Evolutionary conservation across 2,888 invertebrate species (phyloP).

Genomic region (Pherbina coryleti): DNA sequence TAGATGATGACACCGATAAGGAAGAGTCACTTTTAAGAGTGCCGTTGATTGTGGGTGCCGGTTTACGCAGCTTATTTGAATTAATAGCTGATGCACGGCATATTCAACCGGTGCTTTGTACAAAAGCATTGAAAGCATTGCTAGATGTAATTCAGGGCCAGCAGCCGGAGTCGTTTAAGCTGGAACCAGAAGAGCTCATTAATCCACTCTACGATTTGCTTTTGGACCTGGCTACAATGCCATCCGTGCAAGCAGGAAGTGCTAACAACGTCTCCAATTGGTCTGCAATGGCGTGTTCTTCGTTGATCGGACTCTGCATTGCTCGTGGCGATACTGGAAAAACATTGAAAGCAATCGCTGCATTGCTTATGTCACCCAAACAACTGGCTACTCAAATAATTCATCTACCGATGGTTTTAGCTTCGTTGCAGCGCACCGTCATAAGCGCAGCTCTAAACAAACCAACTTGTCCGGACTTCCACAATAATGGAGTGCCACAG

Average conservation of each 20-base stretch:
- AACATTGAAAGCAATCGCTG: slow-evolving; percentile 86
- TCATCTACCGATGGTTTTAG: slow-evolving; percentile 86
- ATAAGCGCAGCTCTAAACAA: slow-evolving; percentile 89
- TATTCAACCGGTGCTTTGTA: slow-evolving; percentile 87
- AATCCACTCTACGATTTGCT: slow-evolving; percentile 87
- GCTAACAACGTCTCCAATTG: slow-evolving; percentile 74
- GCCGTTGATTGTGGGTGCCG: slow-evolving; percentile 82
- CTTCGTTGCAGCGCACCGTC: slow-evolving; percentile 88
- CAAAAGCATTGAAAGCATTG: slow-evolving; percentile 87
- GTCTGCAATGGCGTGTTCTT: slow-evolving; percentile 91
- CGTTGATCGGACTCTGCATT: slow-evolving; percentile 90
- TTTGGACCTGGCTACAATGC: slow-evolving; percentile 83
- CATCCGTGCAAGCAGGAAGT: slow-evolving; percentile 70
- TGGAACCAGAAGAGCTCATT: slow-evolving; percentile 73
- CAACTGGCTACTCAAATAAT: slow-evolving; percentile 84
- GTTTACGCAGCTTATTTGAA: slow-evolving; percentile 89
- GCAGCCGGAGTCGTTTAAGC: slow-evolving; percentile 68
- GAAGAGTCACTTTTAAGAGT: slow-evolving; percentile 71
- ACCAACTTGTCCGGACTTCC: slow-evolving; percentile 87
- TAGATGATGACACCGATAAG: slow-evolving; percentile 72
- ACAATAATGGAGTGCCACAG: slow-evolving; percentile 87
- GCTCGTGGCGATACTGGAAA: slow-evolving; percentile 94
- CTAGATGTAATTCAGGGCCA: slow-evolving; percentile 86
- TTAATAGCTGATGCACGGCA: slow-evolving; percentile 88
- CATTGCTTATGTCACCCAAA: slow-evolving; percentile 87